Evolutionary conservation across 1,140 invertebrate genomes (phyloP).

Genomic region (Triops cancriformis): DNA sequence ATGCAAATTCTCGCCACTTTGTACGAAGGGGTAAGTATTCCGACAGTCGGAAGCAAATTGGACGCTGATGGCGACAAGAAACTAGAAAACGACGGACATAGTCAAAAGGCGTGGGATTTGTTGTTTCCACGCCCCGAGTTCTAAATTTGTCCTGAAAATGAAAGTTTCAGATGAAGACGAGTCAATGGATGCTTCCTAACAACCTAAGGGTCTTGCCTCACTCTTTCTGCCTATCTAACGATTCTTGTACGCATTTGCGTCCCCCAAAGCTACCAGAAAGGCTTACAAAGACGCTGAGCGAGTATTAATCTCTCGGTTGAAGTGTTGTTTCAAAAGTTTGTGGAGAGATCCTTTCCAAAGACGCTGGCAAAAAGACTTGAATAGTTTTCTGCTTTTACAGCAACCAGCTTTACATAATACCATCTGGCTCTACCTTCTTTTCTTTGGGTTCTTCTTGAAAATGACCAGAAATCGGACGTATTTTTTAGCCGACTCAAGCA

Average conservation of each 20-base stretch:
- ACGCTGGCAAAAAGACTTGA: no score
- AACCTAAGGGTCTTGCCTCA: neutral
- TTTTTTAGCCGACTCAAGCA: neutral
- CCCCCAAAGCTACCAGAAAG: neutral
- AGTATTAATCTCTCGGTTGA: no score
- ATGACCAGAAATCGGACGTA: neutral
- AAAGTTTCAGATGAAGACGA: neutral
- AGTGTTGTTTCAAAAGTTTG: no score
- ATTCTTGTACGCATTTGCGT: neutral
- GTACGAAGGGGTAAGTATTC: neutral
- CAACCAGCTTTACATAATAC: no score
- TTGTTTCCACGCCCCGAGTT: neutral
- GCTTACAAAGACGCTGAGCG: no score
- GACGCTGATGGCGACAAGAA: neutral
- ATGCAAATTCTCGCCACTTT: neutral
- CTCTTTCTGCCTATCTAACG: neutral
- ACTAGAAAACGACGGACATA: neutral
- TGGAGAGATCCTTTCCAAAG: no score
- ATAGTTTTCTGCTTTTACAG: no score
- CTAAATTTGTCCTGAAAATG: neutral
- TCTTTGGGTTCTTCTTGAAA: neutral
- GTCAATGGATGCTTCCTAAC: neutral
- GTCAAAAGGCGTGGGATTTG: neutral
- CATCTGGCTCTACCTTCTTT: neutral
- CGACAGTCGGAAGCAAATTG: neutral